Percentiles rank a stretch among this genome's conserved stretches.
These are phyloP conservation scores for Gallinago solitaria DNA, from an alignment of 2,797 vertebrate species.

Conservation along the genomic window DNA sequence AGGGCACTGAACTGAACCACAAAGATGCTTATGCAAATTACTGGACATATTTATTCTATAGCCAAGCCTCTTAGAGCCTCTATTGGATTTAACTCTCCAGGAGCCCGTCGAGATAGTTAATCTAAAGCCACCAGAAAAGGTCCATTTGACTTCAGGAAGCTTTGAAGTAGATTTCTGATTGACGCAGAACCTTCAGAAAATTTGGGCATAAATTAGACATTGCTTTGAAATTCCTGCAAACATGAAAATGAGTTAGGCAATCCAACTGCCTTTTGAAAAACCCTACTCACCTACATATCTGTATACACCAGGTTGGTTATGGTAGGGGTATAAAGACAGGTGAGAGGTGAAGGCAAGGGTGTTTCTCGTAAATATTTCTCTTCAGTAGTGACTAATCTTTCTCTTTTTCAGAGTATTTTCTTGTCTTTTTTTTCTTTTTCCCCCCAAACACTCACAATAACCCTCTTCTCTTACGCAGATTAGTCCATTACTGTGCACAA, in stretches of 20 bases:
- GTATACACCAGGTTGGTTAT: not conserved
- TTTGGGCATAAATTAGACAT: not conserved
- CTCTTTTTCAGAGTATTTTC: not conserved
- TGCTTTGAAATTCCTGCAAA: not conserved
- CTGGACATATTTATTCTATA: not conserved
- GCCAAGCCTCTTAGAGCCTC: not conserved
- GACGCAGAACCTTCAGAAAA: not conserved
- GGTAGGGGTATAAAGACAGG: not conserved
- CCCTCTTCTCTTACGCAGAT: not conserved
- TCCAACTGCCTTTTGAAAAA: not conserved
- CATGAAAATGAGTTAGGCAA: not conserved
- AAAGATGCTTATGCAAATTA: not conserved
- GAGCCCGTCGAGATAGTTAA: not conserved
- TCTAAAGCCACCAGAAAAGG: not conserved
- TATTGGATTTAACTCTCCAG: not conserved
- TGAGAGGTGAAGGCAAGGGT: not conserved
- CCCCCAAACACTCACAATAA: not conserved
- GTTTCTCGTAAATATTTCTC: not conserved
- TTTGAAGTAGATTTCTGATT: not conserved
- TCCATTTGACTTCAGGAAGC: not conserved
- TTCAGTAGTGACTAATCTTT: not conserved
- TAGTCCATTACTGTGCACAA: slow-evolving; percentile 9
- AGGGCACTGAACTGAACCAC: not conserved
- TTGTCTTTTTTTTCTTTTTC: not conserved
- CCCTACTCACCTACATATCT: not conserved